Evolutionary conservation across 64 coral and sea anemone species (phyloP).

Genomic region (Orbicella faveolata): DNA sequence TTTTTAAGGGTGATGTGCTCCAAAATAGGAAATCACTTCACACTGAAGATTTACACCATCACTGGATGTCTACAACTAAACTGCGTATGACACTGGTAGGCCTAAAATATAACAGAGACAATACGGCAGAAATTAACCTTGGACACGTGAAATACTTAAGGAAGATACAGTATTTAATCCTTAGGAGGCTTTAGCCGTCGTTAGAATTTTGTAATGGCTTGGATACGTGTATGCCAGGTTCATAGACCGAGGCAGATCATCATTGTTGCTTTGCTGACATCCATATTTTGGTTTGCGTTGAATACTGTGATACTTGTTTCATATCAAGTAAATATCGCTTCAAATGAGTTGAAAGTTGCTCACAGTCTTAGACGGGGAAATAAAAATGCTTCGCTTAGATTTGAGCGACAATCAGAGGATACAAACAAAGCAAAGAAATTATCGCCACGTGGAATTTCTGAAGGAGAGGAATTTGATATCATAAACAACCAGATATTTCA

Average conservation of each 20-base stretch:
- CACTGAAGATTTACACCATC: neutral
- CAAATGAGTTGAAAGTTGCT: conserved; percentile 6
- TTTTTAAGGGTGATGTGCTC: neutral
- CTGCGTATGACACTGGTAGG: conserved; percentile 3
- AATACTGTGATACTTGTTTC: conserved; percentile 65
- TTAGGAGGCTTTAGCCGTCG: neutral
- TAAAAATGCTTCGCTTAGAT: neutral
- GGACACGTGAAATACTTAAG: neutral
- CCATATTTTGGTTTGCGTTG: conserved; percentile 69
- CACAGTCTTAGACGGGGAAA: neutral
- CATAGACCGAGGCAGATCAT: conserved; percentile 45
- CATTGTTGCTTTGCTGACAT: conserved; percentile 46
- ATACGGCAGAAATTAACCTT: neutral
- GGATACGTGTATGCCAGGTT: neutral
- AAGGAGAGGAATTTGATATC: neutral
- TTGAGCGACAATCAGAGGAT: neutral
- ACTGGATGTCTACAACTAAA: too few species aligned
- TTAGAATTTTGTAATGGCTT: conserved; percentile 17
- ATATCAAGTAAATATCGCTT: conserved; percentile 58
- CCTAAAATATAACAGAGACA: conserved; percentile 16
- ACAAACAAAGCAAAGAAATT: neutral
- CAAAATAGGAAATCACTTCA: neutral
- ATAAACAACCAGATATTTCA: neutral
- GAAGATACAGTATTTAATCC: neutral
- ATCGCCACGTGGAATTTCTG: conserved; percentile 8